These are phyloP conservation scores for Apistogramma diplotaenia DNA, from an alignment of 2,113 vertebrate species.

Conservation along the genomic window DNA sequence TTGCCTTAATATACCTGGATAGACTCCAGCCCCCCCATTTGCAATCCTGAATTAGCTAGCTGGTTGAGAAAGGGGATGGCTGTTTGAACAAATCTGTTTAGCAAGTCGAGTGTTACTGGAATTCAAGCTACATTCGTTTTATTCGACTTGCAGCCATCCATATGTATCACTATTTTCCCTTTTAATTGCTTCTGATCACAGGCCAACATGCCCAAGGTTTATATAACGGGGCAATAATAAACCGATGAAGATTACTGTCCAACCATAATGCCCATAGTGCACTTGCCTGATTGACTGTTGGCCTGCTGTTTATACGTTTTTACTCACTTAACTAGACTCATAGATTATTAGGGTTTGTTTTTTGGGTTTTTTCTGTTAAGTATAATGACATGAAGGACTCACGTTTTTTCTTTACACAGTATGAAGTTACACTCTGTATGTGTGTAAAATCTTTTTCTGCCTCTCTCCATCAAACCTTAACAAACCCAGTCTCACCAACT, in stretches of 20 bases:
- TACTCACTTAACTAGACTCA: neutral
- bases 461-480: no score
- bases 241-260: neutral
- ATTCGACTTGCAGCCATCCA: neutral
- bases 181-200: neutral
- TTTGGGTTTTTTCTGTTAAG: neutral
- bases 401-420: neutral
- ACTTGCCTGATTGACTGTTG: neutral
- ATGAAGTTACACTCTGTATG: neutral
- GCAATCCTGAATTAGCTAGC: neutral
- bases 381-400: neutral
- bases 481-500: neutral
- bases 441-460: no score
- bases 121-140: neutral
- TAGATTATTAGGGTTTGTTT: neutral
- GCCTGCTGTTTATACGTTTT: neutral
- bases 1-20: neutral
- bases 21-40: neutral
- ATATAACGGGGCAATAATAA: neutral
- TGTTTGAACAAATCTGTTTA: neutral
- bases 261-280: neutral
- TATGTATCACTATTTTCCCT: neutral
- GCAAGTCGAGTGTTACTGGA: neutral
- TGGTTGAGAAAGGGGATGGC: neutral
- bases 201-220: neutral